Percentiles rank a stretch among this genome's conserved stretches.
phyloP scores from a whole-genome alignment of 53 echinoderm and acorn worm genomes.

The Echinarachnius parma region DNA sequence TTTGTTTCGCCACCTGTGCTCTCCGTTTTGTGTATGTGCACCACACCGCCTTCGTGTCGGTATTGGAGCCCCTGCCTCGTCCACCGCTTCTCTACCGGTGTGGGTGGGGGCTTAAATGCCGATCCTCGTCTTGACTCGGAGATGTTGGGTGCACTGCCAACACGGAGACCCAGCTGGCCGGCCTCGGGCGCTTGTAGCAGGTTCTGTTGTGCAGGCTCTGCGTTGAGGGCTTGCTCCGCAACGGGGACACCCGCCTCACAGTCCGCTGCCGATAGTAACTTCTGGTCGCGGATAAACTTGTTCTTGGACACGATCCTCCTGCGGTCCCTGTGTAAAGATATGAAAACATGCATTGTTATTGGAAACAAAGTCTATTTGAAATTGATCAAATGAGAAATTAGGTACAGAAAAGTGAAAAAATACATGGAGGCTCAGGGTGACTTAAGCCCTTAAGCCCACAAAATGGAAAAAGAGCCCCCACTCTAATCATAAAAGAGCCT shows the following conservation, averaged over 20 bases:
- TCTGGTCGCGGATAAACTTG: slow-evolving; percentile 58
- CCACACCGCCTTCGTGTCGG: slow-evolving; percentile 74
- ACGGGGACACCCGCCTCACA: slow-evolving; percentile 55
- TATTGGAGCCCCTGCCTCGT: slow-evolving; percentile 77
- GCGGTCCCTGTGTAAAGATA: slow-evolving; percentile 69
- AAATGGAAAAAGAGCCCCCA: too few species aligned
- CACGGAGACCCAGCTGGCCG: slow-evolving; percentile 33
- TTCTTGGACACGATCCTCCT: slow-evolving; percentile 70
- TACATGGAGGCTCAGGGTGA: too few species aligned
- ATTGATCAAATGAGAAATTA: too few species aligned
- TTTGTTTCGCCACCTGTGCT: slow-evolving; percentile 44
- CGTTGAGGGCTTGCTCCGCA: slow-evolving; percentile 13
- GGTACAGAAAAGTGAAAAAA: too few species aligned
- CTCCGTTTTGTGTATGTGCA: slow-evolving; percentile 86
- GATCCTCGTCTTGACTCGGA: slow-evolving; percentile 60
- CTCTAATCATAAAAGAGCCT: too few species aligned
- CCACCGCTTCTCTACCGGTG: slow-evolving; percentile 81
- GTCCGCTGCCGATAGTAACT: slow-evolving; percentile 57
- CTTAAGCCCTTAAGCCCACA: too few species aligned
- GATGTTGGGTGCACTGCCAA: slow-evolving; percentile 62
- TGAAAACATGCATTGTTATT: too few species aligned
- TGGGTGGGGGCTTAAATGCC: slow-evolving; percentile 84
- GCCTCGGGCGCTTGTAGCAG: slow-evolving; percentile 6
- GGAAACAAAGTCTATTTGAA: too few species aligned
- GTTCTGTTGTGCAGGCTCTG: slow-evolving; percentile 19